Base-by-base conservation (phyloP, 2,113 vertebrate species). In the Gambusia affinis region DNA sequence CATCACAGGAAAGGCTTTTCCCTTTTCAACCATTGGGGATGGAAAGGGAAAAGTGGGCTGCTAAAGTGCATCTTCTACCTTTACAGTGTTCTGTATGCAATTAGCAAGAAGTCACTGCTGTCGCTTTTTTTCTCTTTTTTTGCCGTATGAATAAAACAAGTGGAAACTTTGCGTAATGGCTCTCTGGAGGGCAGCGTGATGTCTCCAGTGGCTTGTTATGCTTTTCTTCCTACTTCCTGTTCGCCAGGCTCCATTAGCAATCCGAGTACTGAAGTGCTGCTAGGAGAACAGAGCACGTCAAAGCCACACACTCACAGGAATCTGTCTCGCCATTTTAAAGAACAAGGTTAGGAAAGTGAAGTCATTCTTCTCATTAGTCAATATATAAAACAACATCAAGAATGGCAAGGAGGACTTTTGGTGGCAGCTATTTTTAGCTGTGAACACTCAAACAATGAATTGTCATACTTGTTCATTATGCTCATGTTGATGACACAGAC, bases 161-260 rank as follows among this genome's bases (percentile, higher is more conserved):
- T 81, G 83, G 84, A 91, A 92, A 86, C 79, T 81, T 78, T 66
- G 35, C 15, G 73, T 92, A 93, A 92, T 91, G 85, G 85, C 64
- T 86, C 89, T 88, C 89, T 70, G 60, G 88, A 79, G 91, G 30
- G 27, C 44, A 30, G 31, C 27, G 35, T 12, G 6, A 60, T 62
- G 71, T 89, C 92, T 86, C 90, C 74, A 75, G 86, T 88, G 92
- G 79, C 91, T 94, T 94, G 87, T 93, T 93, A 92, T 78, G 76
- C 76, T 78, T 64, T 83, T 29, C 70, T 85, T 82, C 85, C 81
- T 67, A 83, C 89, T 92, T 91, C 89, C 87, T 85, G 75, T 87
- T 90, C 39, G 62, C 87, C 68, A 82, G 63, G 75, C 79, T 88
- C 84, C 73, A 87, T 88, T 87, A 83, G 72, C 74, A 30, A 78